Percentiles rank a stretch among this genome's conserved stretches.
These are phyloP conservation scores for Pseudomyrmex concolor DNA, from an alignment of 1,140 invertebrate genomes.

Conservation along the genomic window DNA sequence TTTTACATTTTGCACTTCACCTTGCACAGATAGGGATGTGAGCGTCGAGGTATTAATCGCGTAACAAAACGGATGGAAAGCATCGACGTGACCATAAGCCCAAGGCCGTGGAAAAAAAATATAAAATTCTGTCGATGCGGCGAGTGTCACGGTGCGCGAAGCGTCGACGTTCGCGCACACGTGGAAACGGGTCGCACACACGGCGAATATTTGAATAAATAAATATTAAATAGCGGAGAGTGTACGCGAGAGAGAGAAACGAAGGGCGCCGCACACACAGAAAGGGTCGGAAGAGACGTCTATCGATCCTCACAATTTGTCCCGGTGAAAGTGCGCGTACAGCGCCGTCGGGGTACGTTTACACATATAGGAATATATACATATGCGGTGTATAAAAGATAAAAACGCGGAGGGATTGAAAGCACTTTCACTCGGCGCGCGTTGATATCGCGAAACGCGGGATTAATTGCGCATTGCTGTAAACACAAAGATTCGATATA, in stretches of 20 bases:
- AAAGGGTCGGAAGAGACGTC: conserved; percentile 36
- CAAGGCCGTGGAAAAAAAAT: conserved; percentile 47
- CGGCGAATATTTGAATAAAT: conserved; percentile 66
- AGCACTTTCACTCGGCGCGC: neutral
- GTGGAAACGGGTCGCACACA: conserved; percentile 45
- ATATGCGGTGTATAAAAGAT: conserved; percentile 14
- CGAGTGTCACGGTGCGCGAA: conserved; percentile 49
- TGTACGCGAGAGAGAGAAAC: neutral
- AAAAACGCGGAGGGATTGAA: neutral
- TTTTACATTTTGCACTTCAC: conserved; percentile 12
- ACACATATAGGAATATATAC: neutral
- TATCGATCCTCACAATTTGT: conserved; percentile 64
- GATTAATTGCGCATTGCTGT: neutral
- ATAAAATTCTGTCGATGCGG: conserved; percentile 54
- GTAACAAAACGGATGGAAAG: conserved; percentile 37
- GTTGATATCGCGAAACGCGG: neutral
- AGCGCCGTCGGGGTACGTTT: neutral
- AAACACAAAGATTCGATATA: conserved; percentile 1
- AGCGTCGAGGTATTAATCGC: conserved; percentile 50
- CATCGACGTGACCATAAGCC: conserved; percentile 52
- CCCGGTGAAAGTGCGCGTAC: conserved; percentile 39
- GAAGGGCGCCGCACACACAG: neutral
- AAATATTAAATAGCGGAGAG: conserved; percentile 60
- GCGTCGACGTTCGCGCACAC: conserved; percentile 48
- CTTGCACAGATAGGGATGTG: conserved; percentile 8